Evolutionary conservation across 2,797 vertebrate genomes (phyloP).

Genomic region (Margarornis squamiger): DNA sequence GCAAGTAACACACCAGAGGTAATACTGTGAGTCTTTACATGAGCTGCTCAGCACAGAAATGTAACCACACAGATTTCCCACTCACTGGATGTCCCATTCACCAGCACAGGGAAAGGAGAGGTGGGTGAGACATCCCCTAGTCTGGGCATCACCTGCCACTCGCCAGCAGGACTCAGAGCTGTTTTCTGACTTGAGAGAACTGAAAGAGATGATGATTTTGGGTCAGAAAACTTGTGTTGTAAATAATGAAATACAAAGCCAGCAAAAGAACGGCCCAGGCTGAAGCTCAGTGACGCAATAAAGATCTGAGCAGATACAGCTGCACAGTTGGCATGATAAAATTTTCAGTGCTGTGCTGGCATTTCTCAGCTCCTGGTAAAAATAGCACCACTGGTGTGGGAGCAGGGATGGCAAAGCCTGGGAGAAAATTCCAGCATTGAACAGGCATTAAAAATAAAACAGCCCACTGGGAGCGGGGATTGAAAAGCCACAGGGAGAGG

Average conservation of each 20-base stretch:
- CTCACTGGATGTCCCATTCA: neutral
- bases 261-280: neutral
- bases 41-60: neutral
- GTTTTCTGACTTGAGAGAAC: too few species aligned
- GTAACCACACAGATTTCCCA: fast-evolving
- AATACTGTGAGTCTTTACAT: fast-evolving
- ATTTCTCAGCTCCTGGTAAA: constrained; percentile 21
- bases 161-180: neutral
- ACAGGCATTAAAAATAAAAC: constrained; percentile 1
- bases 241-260: neutral
- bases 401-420: neutral
- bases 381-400: neutral
- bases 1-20: neutral
- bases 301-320: neutral
- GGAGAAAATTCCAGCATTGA: neutral
- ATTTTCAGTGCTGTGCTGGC: constrained; percentile 6
- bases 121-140: neutral
- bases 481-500: neutral
- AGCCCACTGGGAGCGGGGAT: neutral
- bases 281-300: neutral
- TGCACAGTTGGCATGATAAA: constrained; percentile 9
- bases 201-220: neutral
- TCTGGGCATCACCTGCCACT: fast-evolving
- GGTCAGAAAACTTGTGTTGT: neutral
- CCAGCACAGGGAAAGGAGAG: neutral